These are phyloP conservation scores for Philonicus albiceps DNA, from an alignment of 2,888 invertebrate species.

Conservation along the genomic window DNA sequence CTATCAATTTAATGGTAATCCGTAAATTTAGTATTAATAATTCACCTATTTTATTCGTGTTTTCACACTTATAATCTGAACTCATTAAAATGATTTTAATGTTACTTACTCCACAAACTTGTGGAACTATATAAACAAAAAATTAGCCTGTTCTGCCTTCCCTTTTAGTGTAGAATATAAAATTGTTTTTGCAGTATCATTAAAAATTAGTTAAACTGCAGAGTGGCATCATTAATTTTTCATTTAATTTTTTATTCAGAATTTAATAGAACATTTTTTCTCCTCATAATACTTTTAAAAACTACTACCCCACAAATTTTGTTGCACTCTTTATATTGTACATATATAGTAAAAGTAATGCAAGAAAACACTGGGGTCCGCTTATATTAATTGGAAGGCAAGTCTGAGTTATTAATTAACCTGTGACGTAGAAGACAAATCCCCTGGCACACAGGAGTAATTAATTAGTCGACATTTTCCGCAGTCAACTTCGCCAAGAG, in stretches of 20 bases:
- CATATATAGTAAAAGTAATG: background rate
- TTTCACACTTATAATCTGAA: too few species aligned
- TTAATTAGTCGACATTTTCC: background rate
- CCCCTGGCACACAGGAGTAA: background rate
- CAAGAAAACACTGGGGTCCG: background rate
- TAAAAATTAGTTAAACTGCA: background rate
- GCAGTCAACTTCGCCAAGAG: background rate
- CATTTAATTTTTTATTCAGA: background rate
- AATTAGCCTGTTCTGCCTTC: background rate
- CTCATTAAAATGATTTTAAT: background rate
- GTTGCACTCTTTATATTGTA: background rate
- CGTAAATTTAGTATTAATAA: too few species aligned
- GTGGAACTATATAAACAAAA: background rate
- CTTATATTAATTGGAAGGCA: background rate
- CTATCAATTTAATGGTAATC: too few species aligned
- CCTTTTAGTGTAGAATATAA: background rate
- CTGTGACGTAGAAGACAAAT: background rate
- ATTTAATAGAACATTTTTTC: background rate
- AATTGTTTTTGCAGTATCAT: background rate
- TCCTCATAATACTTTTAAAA: background rate
- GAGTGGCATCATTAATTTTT: background rate
- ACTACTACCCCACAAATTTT: background rate
- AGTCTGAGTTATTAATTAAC: background rate
- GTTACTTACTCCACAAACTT: background rate
- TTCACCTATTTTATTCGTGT: background rate